A percentile compares a stretch with the other conserved stretches of the same genome.
phyloP scores from a whole-genome alignment of 2,797 vertebrate genomes.

The Vireo griseus region DNA sequence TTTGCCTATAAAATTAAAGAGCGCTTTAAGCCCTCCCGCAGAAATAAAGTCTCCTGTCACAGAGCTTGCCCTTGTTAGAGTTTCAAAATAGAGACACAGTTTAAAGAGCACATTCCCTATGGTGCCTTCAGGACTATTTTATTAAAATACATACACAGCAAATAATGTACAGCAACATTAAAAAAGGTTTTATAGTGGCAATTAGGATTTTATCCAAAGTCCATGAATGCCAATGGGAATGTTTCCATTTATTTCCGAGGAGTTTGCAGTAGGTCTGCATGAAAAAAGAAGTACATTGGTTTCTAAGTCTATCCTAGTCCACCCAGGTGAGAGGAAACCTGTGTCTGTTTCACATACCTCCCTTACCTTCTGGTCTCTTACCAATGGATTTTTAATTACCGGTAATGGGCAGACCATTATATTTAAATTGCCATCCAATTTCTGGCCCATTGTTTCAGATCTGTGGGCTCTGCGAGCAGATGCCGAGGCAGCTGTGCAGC shows the following conservation, averaged over 20 bases:
- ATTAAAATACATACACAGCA: conserved; percentile 25
- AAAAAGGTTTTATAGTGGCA: conserved; percentile 28
- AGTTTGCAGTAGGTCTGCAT: neutral
- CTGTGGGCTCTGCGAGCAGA: neutral
- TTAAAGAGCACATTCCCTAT: neutral
- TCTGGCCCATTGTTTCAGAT: conserved; percentile 22
- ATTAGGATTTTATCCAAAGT: conserved; percentile 47
- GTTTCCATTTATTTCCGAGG: neutral
- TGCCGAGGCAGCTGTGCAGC: neutral
- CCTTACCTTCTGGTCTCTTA: neutral
- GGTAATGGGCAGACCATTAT: conserved; percentile 1
- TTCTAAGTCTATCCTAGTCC: neutral
- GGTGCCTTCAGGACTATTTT: neutral
- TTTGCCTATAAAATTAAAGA: neutral
- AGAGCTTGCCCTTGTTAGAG: neutral
- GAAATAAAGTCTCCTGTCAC: neutral
- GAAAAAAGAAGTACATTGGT: neutral
- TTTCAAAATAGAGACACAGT: neutral
- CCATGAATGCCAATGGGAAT: neutral
- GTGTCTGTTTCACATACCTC: neutral
- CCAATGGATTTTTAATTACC: conserved; percentile 38
- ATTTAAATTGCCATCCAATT: conserved; percentile 31
- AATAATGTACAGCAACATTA: conserved; percentile 33
- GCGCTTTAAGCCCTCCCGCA: neutral
- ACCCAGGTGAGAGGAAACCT: neutral